Conservation (phyloP, 2,113 vertebrate genomes). For the Ailuropoda melanoleuca region DNA sequence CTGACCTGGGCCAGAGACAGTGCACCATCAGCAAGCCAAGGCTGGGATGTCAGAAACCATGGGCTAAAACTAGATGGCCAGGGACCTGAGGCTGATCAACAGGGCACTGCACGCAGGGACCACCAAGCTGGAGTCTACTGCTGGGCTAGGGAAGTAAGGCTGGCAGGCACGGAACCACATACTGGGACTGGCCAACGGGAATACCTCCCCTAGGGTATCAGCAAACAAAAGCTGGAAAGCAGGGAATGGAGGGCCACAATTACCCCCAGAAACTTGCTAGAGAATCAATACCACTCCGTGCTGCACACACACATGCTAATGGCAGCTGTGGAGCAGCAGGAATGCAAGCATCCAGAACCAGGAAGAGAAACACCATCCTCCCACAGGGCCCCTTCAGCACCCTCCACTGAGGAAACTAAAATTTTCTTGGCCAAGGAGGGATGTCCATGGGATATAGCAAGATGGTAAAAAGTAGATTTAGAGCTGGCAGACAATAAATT, state of each 20-base stretch:
- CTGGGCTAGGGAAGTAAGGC: not conserved
- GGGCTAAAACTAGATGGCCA: not conserved
- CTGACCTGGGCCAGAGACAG: not conserved
- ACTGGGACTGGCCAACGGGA: not conserved
- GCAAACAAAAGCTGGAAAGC: not conserved
- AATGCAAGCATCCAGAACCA: not conserved
- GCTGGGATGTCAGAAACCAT: not conserved
- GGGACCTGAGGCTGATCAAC: not conserved
- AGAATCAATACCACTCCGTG: not conserved
- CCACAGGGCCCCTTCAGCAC: fast-evolving
- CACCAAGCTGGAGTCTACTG: not conserved
- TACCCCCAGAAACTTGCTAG: not conserved
- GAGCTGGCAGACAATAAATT: not conserved
- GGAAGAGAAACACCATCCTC: not conserved
- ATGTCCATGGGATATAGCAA: not conserved
- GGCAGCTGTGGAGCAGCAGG: no score
- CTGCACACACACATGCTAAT: not conserved
- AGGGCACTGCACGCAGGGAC: no score
- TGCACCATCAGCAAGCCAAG: not conserved
- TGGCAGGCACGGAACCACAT: not conserved
- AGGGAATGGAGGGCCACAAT: not conserved
- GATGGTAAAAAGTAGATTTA: not conserved
- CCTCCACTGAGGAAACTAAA: not conserved
- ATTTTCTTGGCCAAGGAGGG: not conserved
- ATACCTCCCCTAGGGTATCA: not conserved